A percentile compares a stretch with the other conserved stretches of the same genome.
Conservation (phyloP, 1,140 invertebrate species). For the Ostrea denselamellosa region DNA sequence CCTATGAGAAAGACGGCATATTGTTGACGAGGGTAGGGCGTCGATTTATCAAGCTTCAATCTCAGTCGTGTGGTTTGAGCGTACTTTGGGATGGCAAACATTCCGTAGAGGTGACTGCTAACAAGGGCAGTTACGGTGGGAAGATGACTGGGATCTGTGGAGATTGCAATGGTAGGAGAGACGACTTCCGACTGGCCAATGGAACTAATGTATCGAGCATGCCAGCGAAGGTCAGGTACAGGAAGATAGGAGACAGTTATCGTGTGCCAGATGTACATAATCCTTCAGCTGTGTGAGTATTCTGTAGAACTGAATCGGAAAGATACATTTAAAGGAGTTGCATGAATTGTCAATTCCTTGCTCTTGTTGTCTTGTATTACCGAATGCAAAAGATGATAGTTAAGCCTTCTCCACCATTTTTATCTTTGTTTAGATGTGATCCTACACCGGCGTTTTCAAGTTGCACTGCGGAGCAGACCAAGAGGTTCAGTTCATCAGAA, state of each 20-base stretch:
- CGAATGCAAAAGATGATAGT: neutral
- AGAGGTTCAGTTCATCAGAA: neutral
- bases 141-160: slow-evolving; percentile 41
- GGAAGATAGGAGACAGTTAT: slow-evolving; percentile 61
- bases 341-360: neutral
- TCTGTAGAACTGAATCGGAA: neutral
- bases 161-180: slow-evolving; percentile 29
- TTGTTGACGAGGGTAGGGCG: neutral
- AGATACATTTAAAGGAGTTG: neutral
- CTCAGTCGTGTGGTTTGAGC: slow-evolving; percentile 23
- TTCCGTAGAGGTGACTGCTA: slow-evolving; percentile 24
- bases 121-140: slow-evolving; percentile 17
- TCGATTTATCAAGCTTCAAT: neutral
- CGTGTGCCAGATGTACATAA: neutral
- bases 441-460: slow-evolving; percentile 15
- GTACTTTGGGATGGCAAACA: slow-evolving; percentile 48
- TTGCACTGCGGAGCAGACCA: neutral
- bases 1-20: neutral
- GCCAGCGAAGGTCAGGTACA: slow-evolving; percentile 44
- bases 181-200: slow-evolving; percentile 53
- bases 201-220: slow-evolving; percentile 54
- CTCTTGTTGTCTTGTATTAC: neutral
- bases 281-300: slow-evolving; percentile 1
- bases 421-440: neutral
- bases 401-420: neutral